Evolutionary conservation across 1,140 invertebrate species (phyloP).

Genomic region (Solenopsis fugax): DNA sequence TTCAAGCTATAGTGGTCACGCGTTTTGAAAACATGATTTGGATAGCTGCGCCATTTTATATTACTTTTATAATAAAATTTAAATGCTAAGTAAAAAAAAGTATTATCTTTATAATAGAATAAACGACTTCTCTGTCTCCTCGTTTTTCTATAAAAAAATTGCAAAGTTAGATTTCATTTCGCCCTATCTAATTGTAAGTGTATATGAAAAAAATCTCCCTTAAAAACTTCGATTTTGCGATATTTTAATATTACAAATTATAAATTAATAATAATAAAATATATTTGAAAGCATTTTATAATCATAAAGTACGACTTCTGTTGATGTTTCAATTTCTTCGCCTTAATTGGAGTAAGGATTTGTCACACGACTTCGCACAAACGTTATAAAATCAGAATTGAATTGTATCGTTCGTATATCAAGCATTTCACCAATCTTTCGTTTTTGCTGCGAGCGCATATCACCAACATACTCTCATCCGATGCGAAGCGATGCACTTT

Average conservation of each 20-base stretch:
- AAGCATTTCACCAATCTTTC: neutral
- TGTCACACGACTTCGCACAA: neutral
- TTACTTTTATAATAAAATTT: too few species aligned
- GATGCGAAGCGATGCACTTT: conserved; percentile 24
- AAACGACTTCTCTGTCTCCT: too few species aligned
- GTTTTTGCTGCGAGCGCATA: neutral
- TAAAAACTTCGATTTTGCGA: neutral
- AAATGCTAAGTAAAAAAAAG: too few species aligned
- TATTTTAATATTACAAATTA: neutral
- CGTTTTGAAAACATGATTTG: too few species aligned
- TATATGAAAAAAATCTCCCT: too few species aligned
- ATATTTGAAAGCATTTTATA: neutral
- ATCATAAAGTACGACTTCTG: neutral
- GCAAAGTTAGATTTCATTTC: too few species aligned
- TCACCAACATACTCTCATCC: conserved; percentile 16
- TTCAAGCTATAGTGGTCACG: too few species aligned
- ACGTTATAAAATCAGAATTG: neutral
- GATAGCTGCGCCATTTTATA: too few species aligned
- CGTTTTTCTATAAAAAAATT: too few species aligned
- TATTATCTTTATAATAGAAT: too few species aligned
- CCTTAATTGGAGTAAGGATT: neutral
- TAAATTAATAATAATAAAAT: neutral
- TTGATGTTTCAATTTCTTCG: neutral
- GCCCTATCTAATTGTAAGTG: too few species aligned
- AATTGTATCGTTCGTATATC: neutral